phyloP scores from a whole-genome alignment of 2,113 vertebrate genomes.

The Heterochromis multidens region DNA sequence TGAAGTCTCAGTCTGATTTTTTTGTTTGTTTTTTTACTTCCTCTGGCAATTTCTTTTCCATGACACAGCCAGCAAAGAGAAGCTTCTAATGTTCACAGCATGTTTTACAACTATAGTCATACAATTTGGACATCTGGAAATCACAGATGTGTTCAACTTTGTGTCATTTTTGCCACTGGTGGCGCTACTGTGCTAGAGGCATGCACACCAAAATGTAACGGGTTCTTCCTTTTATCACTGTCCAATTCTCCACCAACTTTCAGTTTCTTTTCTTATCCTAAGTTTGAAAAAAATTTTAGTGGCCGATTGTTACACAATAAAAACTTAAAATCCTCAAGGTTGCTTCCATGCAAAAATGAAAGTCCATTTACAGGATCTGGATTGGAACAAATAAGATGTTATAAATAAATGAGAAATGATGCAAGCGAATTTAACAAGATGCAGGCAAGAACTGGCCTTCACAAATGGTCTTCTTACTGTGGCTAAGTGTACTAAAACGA shows the following conservation, averaged over 20 bases:
- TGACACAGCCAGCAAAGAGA: background rate
- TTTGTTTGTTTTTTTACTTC: too few species aligned
- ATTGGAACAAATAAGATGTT: conserved; percentile 8
- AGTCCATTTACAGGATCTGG: conserved; percentile 5
- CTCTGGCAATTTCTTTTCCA: background rate
- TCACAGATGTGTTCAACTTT: background rate
- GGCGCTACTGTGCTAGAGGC: background rate
- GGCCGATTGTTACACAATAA: background rate
- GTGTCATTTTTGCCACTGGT: background rate
- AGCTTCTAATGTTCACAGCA: too few species aligned
- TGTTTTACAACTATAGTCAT: background rate
- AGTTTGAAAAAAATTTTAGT: background rate
- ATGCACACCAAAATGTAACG: background rate
- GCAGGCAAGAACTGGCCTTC: background rate
- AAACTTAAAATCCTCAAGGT: conserved; percentile 35
- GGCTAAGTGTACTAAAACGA: conserved; percentile 2
- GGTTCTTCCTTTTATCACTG: background rate
- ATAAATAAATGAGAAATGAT: conserved; percentile 34
- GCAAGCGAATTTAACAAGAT: conserved; percentile 32
- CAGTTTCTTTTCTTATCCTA: background rate
- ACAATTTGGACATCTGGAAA: background rate
- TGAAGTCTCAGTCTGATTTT: background rate
- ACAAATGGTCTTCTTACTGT: conserved; percentile 20
- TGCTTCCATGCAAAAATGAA: conserved; percentile 21
- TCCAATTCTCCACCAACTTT: background rate